Conservation (phyloP, 2,113 vertebrate species). For the Ginglymostoma cirratum region DNA sequence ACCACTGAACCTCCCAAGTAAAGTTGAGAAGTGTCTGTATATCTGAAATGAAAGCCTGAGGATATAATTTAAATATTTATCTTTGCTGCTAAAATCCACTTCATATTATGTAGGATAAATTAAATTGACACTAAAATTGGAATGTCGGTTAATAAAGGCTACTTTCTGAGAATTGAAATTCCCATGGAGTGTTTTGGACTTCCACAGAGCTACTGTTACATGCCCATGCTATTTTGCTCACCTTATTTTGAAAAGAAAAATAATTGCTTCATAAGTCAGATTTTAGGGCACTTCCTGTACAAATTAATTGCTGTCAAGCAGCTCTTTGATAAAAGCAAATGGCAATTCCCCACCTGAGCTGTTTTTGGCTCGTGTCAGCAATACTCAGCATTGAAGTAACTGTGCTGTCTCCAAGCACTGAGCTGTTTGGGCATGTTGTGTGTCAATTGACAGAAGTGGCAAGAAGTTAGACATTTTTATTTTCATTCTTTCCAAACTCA, state of each 20-base stretch:
- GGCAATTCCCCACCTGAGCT: background rate
- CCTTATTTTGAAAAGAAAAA: background rate
- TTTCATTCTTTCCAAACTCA: background rate
- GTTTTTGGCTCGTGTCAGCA: background rate
- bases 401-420: background rate
- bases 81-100: background rate
- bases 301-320: slow-evolving; percentile 1
- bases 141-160: background rate
- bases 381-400: background rate
- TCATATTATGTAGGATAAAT: background rate
- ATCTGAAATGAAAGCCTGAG: background rate
- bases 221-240: background rate
- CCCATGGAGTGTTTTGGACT: background rate
- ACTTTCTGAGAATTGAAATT: background rate
- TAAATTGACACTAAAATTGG: background rate
- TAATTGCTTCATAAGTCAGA: background rate
- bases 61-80: background rate
- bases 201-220: background rate
- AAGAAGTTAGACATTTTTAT: background rate
- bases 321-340: background rate
- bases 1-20: no score
- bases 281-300: background rate
- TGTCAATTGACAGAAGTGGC: background rate
- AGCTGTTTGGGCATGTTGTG: background rate
- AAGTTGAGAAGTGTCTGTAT: background rate